These are phyloP conservation scores for Eolophus roseicapilla DNA, from an alignment of 2,113 vertebrate species.

Conservation along the genomic window DNA sequence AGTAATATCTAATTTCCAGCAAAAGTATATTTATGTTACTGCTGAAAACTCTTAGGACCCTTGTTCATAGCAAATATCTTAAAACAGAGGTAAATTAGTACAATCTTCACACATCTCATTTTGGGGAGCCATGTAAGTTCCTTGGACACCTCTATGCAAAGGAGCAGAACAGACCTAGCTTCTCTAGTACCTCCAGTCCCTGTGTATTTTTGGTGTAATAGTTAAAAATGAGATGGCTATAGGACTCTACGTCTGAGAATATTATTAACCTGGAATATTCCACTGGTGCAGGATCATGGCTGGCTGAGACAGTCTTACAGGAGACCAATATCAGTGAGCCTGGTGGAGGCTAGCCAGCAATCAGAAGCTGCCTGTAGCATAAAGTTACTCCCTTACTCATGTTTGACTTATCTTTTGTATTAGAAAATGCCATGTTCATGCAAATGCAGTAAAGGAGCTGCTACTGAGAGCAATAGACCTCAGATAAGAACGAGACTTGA, in stretches of 20 bases:
- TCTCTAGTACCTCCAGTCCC: neutral
- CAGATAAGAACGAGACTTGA: neutral
- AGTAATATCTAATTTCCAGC: neutral
- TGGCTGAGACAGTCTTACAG: neutral
- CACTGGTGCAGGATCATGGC: neutral
- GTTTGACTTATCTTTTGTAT: neutral
- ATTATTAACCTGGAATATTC: neutral
- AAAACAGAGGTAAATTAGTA: neutral
- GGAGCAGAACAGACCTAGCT: neutral
- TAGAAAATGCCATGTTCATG: neutral
- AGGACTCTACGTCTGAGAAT: accelerated
- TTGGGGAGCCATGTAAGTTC: accelerated
- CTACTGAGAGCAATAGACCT: neutral
- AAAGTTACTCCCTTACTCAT: neutral
- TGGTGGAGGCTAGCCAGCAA: neutral
- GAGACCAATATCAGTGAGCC: neutral
- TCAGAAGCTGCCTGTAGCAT: neutral
- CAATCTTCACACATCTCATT: neutral
- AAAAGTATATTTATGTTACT: neutral
- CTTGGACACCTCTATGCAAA: neutral
- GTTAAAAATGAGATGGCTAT: neutral
- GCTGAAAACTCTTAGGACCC: neutral
- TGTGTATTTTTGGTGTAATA: neutral
- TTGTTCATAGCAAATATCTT: neutral
- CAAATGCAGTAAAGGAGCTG: neutral